phyloP scores from a whole-genome alignment of 37 sponge, comb jelly and placozoan species.

The Amphimedon queenslandica region DNA sequence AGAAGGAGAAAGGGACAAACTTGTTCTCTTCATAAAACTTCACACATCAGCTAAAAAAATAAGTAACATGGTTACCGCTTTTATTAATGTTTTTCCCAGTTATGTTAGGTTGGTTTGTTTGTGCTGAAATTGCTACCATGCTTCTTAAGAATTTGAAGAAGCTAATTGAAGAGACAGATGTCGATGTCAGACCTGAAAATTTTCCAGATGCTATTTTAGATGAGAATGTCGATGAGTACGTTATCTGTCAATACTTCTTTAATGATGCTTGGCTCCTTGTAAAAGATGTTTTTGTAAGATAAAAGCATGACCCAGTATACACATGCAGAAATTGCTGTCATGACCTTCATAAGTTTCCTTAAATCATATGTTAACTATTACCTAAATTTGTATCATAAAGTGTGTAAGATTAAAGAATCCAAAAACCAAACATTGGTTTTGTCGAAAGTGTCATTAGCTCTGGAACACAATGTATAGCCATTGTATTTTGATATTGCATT shows the following conservation, averaged over 20 bases:
- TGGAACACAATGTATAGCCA: neutral
- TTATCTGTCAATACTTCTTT: constrained; percentile 12
- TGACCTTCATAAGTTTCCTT: constrained; percentile 11
- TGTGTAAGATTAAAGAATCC: constrained; percentile 3
- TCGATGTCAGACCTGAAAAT: constrained; percentile 15
- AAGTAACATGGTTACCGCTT: neutral
- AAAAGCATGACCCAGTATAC: constrained; percentile 10
- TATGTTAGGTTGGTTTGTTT: constrained; percentile 20
- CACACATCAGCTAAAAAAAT: neutral
- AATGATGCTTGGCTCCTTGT: constrained; percentile 38
- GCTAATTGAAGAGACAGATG: constrained; percentile 7
- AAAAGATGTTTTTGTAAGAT: constrained; percentile 8
- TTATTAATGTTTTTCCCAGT: neutral
- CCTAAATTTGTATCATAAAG: constrained; percentile 7
- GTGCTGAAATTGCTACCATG: neutral
- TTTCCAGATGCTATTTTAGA: constrained; percentile 18
- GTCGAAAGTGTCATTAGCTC: constrained; percentile 4
- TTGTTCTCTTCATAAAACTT: neutral
- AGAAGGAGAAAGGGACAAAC: too few species aligned
- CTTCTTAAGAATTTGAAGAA: neutral
- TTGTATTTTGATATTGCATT: neutral
- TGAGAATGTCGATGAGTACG: constrained; percentile 27
- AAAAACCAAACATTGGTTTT: constrained; percentile 20
- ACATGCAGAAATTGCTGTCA: constrained; percentile 13
- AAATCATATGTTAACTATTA: constrained; percentile 10